Evolutionary conservation across 2,113 vertebrate species (phyloP), one percentile per base, ranked within the genome.

Genomic region (Alethe castanea): DNA sequence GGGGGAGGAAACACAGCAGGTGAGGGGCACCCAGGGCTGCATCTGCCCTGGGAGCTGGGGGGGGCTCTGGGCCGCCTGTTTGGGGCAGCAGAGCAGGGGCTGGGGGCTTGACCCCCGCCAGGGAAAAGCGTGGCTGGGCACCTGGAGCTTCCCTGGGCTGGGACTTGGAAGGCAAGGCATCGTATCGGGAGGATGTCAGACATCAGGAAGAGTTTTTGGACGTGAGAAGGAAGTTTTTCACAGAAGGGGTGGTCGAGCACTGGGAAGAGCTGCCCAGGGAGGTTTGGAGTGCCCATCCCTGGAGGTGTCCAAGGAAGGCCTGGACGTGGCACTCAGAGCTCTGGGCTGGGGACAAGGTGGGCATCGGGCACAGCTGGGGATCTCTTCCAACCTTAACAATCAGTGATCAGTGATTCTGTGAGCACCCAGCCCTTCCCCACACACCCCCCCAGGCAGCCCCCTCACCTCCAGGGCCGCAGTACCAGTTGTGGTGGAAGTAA

Each of bases 401-500:
- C 17, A 19, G 56, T 22, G 67, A 48, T 17, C 44, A 20, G 56
- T 22, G 57, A 57, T 20, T 17, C 52, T 29, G 56, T 31, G 48
- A 33, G 2, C 47, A 28, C 8, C 11, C 9, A 3, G 17, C 8
- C 47, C 60, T 40, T 45, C 35, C 62, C 59, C 4, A 3, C 3
- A 2, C 0, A 0, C 11, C 23, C 14, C 7, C 40, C 31, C 28
- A 40, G 12, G 42, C 42, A 65, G 57, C 42, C 71, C 60, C 61
- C 77, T 76, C 98, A 99, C 99, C 98, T 99, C 99, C 99, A 0
- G 98, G 73, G 84, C 99, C 98, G 50, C 99, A 99, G 94, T 98
- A 98, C 84, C 97, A 98, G 97, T 99, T 99, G 98, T 99, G 99
- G 65, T 99, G 98, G 92, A 98, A 97, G 97, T 98, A 99, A 96